Base-by-base conservation (phyloP, 2,797 vertebrate genomes). In the Meda fulgida region DNA sequence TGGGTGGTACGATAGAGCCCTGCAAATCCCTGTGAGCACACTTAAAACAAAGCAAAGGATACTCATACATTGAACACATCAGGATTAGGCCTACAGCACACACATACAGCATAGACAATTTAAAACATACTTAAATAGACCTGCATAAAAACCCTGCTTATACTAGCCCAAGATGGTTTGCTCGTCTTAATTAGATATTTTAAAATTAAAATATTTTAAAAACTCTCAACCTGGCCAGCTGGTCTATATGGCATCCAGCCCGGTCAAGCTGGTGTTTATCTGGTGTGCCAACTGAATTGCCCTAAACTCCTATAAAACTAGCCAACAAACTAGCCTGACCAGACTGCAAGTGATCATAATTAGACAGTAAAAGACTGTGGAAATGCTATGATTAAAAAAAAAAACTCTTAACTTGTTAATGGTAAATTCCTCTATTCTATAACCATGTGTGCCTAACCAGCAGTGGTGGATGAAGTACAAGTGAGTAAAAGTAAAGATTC, bases 41-140 rank as follows among this genome's bases (percentile, higher is more conserved):
- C 81, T 77, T 83, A 77, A 83, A 83, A 83, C 60, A 76, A 53
- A 83, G 43, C 26, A 67, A 80, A 48, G 46, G 13, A 48, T 72
- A 34, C 1, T 66, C 60, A 76, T 53, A 67, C 31, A 76, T 18
- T 31, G 6, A 53, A 60, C 69, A 82, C n/a, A 60, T 81, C 66
- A 53, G 14, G 21, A 76, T 38, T 26, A 31, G 31, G 31, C 31
- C 31, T 31, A 76, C 18, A 66, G 36, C 51, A 55, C 69, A 58
- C 10, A 82, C 43, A 69, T 5, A 23, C 40, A 65, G 29, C 16
- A 79, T 34, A 43, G 34, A 29, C 8, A 19, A 51, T 51, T 21
- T 55, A 55, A 43, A 18, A 40, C 14, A 43, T 43, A 40, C 51
- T 36, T n/a, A 16, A 16, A 8, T 11, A 48, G 21, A 2, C 19